A percentile compares a stretch with the other conserved stretches of the same genome.
Evolutionary conservation across 1,140 invertebrate species (phyloP).

Genomic region (Cataglyphis hispanica): DNA sequence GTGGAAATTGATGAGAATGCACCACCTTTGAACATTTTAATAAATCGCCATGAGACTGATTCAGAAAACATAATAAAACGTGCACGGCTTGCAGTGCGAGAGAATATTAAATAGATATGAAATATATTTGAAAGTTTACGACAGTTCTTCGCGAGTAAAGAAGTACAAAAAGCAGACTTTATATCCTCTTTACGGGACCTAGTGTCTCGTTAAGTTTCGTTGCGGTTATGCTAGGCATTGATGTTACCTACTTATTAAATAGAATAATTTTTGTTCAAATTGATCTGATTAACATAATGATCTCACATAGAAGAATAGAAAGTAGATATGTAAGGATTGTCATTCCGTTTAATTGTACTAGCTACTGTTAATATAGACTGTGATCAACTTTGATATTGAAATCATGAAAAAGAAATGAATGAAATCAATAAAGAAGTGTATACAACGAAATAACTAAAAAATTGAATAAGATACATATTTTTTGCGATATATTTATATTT

Average conservation of each 20-base stretch:
- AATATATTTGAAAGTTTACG: neutral
- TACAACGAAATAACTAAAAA: neutral
- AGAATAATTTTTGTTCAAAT: neutral
- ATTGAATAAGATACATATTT: neutral
- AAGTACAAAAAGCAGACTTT: neutral
- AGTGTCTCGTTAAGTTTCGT: neutral
- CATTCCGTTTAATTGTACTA: neutral
- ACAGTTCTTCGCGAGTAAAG: neutral
- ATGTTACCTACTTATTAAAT: slow-evolving; percentile 7
- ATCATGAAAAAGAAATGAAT: neutral
- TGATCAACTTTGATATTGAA: slow-evolving; percentile 28
- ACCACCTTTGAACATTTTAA: slow-evolving; percentile 8
- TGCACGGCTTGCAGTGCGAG: slow-evolving; percentile 41
- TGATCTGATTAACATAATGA: neutral
- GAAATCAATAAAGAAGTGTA: neutral
- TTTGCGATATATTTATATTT: neutral
- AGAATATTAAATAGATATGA: too few species aligned
- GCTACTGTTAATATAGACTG: neutral
- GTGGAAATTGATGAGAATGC: slow-evolving; percentile 56
- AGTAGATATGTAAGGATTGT: neutral
- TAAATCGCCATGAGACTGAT: neutral
- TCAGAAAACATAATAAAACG: slow-evolving; percentile 39
- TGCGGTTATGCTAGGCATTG: neutral
- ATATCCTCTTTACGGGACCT: neutral
- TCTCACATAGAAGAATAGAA: neutral